These are phyloP conservation scores for Plemyria rubiginata DNA, from an alignment of 2,888 invertebrate genomes.

Conservation along the genomic window DNA sequence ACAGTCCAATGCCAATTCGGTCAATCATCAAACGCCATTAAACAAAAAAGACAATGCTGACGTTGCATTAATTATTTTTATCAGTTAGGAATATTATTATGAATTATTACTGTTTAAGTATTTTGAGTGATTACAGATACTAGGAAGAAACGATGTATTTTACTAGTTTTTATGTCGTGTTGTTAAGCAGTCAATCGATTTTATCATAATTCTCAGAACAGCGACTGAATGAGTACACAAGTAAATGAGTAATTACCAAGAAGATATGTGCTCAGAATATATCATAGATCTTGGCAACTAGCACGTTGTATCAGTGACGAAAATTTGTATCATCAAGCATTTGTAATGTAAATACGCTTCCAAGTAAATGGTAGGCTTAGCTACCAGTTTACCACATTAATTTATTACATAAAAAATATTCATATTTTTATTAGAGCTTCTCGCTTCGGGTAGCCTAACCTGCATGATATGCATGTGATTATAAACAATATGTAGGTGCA, in stretches of 20 bases:
- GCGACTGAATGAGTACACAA: background rate
- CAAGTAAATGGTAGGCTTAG: conserved; percentile 15
- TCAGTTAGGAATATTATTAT: too few species aligned
- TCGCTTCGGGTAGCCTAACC: background rate
- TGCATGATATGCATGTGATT: background rate
- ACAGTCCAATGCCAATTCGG: too few species aligned
- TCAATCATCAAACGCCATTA: too few species aligned
- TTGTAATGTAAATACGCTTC: conserved; percentile 25
- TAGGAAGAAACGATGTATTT: too few species aligned
- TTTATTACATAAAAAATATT: conserved; percentile 24
- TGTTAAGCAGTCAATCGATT: background rate
- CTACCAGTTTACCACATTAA: conserved; percentile 16
- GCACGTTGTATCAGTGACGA: conserved; percentile 27
- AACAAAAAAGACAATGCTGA: too few species aligned
- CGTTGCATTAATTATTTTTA: too few species aligned
- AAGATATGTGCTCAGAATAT: conserved; percentile 12
- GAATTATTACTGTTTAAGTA: too few species aligned
- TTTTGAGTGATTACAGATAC: too few species aligned
- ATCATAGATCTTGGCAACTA: conserved; percentile 20
- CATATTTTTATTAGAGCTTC: conserved; percentile 8
- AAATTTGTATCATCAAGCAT: conserved; percentile 25
- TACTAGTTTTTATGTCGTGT: background rate
- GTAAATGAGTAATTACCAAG: background rate
- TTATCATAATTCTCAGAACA: background rate
- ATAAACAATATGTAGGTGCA: too few species aligned